phyloP scores from a whole-genome alignment of 2,113 vertebrate genomes.

The Hippocampus abdominalis region DNA sequence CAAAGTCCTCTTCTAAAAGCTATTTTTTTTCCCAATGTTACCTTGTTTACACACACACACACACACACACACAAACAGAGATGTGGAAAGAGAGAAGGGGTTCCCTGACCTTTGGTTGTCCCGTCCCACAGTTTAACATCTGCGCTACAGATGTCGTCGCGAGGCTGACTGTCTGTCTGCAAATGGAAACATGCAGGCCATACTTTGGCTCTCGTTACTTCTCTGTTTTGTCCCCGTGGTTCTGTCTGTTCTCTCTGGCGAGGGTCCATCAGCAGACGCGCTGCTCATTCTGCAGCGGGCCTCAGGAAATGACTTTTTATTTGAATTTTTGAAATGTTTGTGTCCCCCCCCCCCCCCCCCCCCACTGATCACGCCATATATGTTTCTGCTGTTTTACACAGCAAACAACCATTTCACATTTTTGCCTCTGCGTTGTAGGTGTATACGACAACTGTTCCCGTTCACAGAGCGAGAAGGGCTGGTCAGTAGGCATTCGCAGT shows the following conservation, averaged over 20 bases:
- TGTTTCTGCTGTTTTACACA: background rate
- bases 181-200: conserved; percentile 65
- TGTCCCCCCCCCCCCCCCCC: background rate
- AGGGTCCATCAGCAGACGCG: no score
- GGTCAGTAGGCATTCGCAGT: conserved; percentile 86
- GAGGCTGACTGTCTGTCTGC: conserved; percentile 50
- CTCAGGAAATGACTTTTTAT: no score
- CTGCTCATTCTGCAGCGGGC: no score
- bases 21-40: conserved; percentile 32
- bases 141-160: conserved; percentile 70
- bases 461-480: conserved; percentile 84
- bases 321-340: background rate
- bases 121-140: conserved; percentile 70
- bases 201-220: conserved; percentile 52
- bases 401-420: background rate
- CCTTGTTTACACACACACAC: conserved; percentile 23
- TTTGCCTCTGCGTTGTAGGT: conserved; percentile 67
- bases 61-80: conserved; percentile 17
- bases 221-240: conserved; percentile 40
- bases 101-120: conserved; percentile 76
- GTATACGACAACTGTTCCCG: conserved; percentile 95
- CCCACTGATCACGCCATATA: background rate
- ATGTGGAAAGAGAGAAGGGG: conserved; percentile 68
- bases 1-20: conserved; percentile 21
- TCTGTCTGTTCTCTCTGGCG: conserved; percentile 30